Evolutionary conservation across 2,888 invertebrate genomes (phyloP), one percentile per base, ranked within the genome.

Genomic region (Cataglyphis albicans): DNA sequence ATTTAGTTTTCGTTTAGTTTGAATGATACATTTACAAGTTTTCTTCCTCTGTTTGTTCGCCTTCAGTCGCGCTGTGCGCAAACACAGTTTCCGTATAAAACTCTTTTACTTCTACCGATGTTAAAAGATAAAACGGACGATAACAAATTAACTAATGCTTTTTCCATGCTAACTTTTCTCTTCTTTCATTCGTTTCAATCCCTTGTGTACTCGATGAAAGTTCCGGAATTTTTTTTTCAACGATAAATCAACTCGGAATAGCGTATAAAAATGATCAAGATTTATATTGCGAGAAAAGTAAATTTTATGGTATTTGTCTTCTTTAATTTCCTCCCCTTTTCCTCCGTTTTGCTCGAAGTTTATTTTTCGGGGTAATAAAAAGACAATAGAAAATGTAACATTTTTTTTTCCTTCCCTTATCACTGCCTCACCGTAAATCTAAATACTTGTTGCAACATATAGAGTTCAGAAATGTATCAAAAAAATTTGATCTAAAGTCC

Each of bases 401-500:
- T 21, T 61, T 82, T 48, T 48, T 25, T 21, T 38, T 32, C 29
- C 21, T 82, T 78, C 29, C 61, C 68, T 61, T 52, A 67, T 12
- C 68, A 59, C 44, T 15, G 15, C 68, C 29, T 57, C 29, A n/a
- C 18, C 59, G 44, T 59, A 67, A 41, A 48, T 67, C 38, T 61
- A 82, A 67, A 68, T 78, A 32, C 38, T 48, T 29, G 32, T 52
- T 41, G n/a, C 41, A 32, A n/a, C 52, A 25, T 57, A 57, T 48
- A 48, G 52, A 48, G 52, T 38, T 75, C 44, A 55, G 73, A 44
- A 48, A 63, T 25, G 68, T 59, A 76, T 63, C 9, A 65, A 84
- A 84, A 75, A 82, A 65, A 52, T 76, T 78, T 64, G 59, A 82
- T 86, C 70, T 75, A 70, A 80, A 84, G 65, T 84, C 82, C 65